Conservation (phyloP, 2,888 invertebrate genomes). For the Drosophila longiperda region DNA sequence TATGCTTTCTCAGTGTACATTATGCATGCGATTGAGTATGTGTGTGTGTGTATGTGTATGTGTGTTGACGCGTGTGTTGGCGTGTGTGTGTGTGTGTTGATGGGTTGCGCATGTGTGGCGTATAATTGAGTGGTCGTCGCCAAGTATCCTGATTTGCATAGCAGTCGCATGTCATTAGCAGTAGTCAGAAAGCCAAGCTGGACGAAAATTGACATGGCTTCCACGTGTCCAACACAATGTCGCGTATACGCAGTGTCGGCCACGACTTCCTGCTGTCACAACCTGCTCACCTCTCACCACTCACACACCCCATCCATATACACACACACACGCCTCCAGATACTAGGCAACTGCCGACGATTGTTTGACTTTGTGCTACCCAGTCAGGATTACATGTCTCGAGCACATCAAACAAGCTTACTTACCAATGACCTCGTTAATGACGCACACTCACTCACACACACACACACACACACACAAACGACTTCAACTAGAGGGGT, state of each 20-base stretch:
- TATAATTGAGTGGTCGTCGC: constrained; percentile 78
- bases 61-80: constrained; percentile 1
- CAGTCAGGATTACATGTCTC: constrained; percentile 74
- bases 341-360: constrained; percentile 41
- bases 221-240: constrained; percentile 55
- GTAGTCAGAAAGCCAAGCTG: constrained; percentile 46
- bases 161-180: constrained; percentile 76
- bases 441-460: constrained; percentile 57
- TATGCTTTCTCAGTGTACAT: neutral
- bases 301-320: neutral
- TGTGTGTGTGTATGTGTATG: neutral
- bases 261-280: neutral
- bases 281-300: neutral
- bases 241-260: constrained; percentile 66
- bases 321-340: constrained; percentile 12
- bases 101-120: constrained; percentile 52
- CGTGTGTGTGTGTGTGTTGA: constrained; percentile 1
- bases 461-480: constrained; percentile 23
- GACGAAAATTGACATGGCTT: constrained; percentile 61
- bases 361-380: constrained; percentile 61
- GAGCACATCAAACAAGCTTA: constrained; percentile 80
- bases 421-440: constrained; percentile 81
- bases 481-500: neutral
- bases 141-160: constrained; percentile 76
- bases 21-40: constrained; percentile 5